phyloP scores from a whole-genome alignment of 1,140 invertebrate genomes.

The Cyclina sinensis region DNA sequence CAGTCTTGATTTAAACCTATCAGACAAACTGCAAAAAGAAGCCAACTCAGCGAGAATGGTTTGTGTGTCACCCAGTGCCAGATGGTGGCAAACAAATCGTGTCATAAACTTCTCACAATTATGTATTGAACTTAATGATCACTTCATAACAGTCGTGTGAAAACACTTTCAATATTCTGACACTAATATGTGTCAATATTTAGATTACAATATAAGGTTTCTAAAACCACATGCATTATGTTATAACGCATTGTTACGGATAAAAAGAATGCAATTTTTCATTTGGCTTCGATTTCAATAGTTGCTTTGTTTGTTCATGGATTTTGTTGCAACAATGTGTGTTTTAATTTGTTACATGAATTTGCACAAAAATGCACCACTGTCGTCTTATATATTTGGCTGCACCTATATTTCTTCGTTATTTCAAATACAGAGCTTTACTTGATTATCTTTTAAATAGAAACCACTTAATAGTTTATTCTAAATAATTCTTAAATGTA shows the following conservation, averaged over 20 bases:
- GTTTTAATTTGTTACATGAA: background rate
- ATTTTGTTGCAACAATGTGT: background rate
- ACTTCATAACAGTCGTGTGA: slow-evolving; percentile 7
- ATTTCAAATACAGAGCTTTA: too few species aligned
- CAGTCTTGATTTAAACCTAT: too few species aligned
- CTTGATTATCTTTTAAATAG: too few species aligned
- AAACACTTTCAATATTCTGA: slow-evolving; percentile 13
- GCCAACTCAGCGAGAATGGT: too few species aligned
- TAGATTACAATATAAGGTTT: background rate
- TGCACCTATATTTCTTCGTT: too few species aligned
- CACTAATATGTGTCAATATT: slow-evolving; percentile 47
- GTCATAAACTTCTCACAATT: too few species aligned
- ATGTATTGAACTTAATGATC: slow-evolving; percentile 19
- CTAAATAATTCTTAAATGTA: too few species aligned
- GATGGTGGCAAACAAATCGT: too few species aligned
- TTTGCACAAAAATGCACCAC: background rate
- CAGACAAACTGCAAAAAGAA: too few species aligned
- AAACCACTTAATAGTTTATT: too few species aligned
- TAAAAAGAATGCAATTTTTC: background rate
- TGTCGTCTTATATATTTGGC: background rate
- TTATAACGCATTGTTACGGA: slow-evolving; percentile 12
- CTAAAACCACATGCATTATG: slow-evolving; percentile 1
- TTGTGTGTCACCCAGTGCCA: too few species aligned
- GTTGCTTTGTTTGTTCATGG: background rate
- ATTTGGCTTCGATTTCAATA: slow-evolving; percentile 23